Conservation (phyloP, 2,113 vertebrate genomes). For the Beaufortia kweichowensis region DNA sequence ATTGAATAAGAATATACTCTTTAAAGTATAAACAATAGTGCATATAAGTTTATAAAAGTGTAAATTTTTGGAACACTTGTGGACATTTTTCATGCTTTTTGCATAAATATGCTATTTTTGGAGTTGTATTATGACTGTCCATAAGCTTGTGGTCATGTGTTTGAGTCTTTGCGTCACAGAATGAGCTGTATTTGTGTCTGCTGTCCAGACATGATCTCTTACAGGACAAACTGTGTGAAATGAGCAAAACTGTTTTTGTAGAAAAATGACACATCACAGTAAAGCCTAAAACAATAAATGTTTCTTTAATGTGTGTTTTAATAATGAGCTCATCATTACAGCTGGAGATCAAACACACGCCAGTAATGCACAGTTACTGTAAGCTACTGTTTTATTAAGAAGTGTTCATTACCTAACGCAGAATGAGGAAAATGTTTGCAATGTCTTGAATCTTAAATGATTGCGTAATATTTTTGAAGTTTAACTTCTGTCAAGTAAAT, state of each 20-base stretch:
- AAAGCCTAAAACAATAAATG: background rate
- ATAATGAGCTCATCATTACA: background rate
- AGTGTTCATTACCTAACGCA: background rate
- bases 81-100: background rate
- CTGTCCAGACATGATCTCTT: conserved; percentile 1
- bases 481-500: no score
- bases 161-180: conserved; percentile 34
- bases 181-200: conserved; percentile 26
- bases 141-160: conserved; percentile 2
- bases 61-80: no score
- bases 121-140: conserved; percentile 17
- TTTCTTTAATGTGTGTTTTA: background rate
- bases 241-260: background rate
- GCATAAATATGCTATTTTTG: background rate
- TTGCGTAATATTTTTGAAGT: no score
- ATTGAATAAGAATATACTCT: no score
- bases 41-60: no score
- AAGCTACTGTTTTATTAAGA: background rate
- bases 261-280: background rate
- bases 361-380: no score
- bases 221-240: background rate
- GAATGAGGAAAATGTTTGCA: background rate
- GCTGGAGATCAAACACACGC: background rate
- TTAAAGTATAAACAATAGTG: no score
- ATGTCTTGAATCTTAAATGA: background rate